phyloP scores from a whole-genome alignment of 1,140 invertebrate genomes.

The Acromyrmex charruanus region DNA sequence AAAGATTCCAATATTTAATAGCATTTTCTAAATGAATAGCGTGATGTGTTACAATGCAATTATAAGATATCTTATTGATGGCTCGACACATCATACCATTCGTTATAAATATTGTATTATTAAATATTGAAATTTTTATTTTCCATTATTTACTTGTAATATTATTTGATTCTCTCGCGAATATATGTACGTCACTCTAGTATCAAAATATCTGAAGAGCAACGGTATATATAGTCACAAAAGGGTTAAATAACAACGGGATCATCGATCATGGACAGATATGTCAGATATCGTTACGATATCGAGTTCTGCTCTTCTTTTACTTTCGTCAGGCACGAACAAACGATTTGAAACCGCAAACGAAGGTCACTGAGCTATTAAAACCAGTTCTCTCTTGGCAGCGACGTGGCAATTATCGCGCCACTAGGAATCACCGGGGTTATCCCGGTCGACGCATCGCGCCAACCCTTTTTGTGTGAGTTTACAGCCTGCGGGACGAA shows the following conservation, averaged over 20 bases:
- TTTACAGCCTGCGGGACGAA: constrained; percentile 13
- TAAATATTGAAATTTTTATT: too few relatives aligned
- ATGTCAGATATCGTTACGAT: constrained; percentile 25
- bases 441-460: background rate
- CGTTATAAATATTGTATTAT: background rate
- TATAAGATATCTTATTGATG: background rate
- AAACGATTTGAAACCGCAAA: constrained; percentile 13
- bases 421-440: constrained; percentile 15
- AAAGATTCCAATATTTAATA: background rate
- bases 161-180: background rate
- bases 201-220: background rate
- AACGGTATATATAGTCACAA: background rate
- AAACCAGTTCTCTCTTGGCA: constrained; percentile 51
- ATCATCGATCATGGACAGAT: constrained; percentile 39
- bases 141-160: too few relatives aligned
- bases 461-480: constrained; percentile 61
- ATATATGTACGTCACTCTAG: background rate
- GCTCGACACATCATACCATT: background rate
- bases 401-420: constrained; percentile 42
- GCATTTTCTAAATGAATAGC: too few relatives aligned
- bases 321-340: constrained; percentile 14
- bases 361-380: constrained; percentile 63
- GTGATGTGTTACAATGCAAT: background rate
- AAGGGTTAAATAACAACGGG: constrained; percentile 19
- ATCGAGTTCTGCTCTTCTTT: constrained; percentile 1